A percentile compares a stretch with the other conserved stretches of the same genome.
Conservation (phyloP, 2,888 invertebrate species). For the Orthosia gracilis region DNA sequence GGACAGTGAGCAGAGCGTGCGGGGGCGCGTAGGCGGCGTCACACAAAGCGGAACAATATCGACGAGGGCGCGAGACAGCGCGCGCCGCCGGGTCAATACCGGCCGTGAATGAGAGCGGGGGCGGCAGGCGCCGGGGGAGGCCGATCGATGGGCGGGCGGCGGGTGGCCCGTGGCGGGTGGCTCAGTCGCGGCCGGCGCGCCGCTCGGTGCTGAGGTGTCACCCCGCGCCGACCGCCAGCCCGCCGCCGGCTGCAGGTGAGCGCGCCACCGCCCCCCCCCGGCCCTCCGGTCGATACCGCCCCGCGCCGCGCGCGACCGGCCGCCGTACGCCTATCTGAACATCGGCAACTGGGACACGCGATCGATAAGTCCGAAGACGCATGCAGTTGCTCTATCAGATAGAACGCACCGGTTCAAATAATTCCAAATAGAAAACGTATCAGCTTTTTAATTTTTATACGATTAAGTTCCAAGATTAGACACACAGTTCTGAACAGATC, state of each 20-base stretch:
- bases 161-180: constrained; percentile 78
- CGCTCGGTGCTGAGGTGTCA: constrained; percentile 80
- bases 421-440: background rate
- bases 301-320: constrained; percentile 33
- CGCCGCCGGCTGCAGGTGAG: constrained; percentile 65
- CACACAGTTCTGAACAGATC: too few relatives aligned
- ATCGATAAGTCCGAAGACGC: constrained; percentile 41
- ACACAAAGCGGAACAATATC: constrained; percentile 36
- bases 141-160: constrained; percentile 79
- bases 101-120: constrained; percentile 53
- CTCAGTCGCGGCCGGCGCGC: constrained; percentile 83
- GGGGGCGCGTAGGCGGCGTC: constrained; percentile 28
- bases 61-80: constrained; percentile 32
- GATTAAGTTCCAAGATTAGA: background rate
- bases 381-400: constrained; percentile 31
- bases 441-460: background rate
- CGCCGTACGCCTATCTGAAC: constrained; percentile 15
- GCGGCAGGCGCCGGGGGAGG: constrained; percentile 68
- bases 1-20: background rate
- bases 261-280: constrained; percentile 57
- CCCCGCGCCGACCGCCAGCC: constrained; percentile 71
- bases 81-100: constrained; percentile 53
- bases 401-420: background rate
- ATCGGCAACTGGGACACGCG: constrained; percentile 22
- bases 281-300: constrained; percentile 58